A percentile compares a stretch with the other conserved stretches of the same genome.
Conservation (phyloP, 2,797 vertebrate genomes). For the Enteromius paludinosus region DNA sequence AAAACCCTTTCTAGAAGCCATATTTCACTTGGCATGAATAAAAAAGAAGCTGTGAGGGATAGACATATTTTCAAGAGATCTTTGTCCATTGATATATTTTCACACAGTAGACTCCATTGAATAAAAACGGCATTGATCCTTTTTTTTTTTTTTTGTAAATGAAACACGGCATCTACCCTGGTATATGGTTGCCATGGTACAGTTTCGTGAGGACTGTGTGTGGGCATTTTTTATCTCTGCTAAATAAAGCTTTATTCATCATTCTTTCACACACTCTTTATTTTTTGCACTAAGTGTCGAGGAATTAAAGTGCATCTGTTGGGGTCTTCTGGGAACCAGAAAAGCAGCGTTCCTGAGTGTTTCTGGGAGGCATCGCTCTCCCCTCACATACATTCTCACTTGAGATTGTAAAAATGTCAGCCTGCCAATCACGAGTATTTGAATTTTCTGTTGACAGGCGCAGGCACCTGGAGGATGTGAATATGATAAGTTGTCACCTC, state of each 20-base stretch:
- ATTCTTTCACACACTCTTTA: conserved; percentile 32
- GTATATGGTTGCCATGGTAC: conserved; percentile 30
- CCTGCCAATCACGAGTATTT: conserved; percentile 77
- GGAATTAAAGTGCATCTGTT: conserved; percentile 60
- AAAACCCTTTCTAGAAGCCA: background rate
- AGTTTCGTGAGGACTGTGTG: background rate
- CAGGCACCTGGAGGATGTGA: conserved; percentile 69
- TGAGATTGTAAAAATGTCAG: conserved; percentile 75
- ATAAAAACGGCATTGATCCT: background rate
- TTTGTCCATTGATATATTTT: background rate
- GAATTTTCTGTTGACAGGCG: conserved; percentile 75
- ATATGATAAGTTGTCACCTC: conserved; percentile 78
- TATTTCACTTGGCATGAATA: background rate
- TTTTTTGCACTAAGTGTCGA: conserved; percentile 54
- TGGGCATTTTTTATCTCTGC: conserved; percentile 16
- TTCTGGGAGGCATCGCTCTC: conserved; percentile 61
- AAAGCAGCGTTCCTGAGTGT: conserved; percentile 56
- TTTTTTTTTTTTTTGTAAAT: conserved; percentile 2
- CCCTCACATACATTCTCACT: conserved; percentile 75
- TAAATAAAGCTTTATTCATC: conserved; percentile 25
- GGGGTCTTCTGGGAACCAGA: conserved; percentile 53
- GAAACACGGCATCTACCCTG: background rate
- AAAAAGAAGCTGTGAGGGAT: background rate
- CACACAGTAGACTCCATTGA: background rate
- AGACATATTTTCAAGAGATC: background rate